Evolutionary conservation across 2,797 vertebrate species (phyloP), one percentile per base, ranked within the genome.

Genomic region (Myoxocephalus aenaeus): DNA sequence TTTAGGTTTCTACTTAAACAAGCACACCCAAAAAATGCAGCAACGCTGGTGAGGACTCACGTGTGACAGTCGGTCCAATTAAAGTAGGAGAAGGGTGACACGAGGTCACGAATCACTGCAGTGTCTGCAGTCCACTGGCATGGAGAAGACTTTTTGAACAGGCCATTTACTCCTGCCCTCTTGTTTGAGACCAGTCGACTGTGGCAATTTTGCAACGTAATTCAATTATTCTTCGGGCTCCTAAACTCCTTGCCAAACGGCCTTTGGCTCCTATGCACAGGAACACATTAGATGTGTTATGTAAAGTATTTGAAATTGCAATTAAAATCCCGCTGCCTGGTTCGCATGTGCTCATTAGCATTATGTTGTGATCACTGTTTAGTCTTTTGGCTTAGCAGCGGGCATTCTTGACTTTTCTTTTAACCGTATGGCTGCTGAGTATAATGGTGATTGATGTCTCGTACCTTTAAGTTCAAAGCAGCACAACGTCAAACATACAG

Each of bases 261-360:
- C 73, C 69, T 80, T 75, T 78, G 81, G 73, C 56, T 53, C 54
- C 18, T 64, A 67, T 17, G 70, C 67, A 69, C 34, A 4, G 61
- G 74, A 83, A 14, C 72, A 77, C 65, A 64, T 65, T 51, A 48
- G 62, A 20, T 7, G 56, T 17, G 73, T 91, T 90, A 91, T 40
- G 59, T 84, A 90, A 93, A 65, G 44, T 64, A 46, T 88, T 83
- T 89, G 20, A 88, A 89, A 77, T 70, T 81, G 83, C 74, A 84
- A 89, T 88, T 83, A 84, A 89, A 85, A 74, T 75, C 77, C 66
- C 5, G 3, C 58, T 12, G 75, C 77, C 58, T 63, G 18, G 40
- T 82, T 85, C 20, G 7, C 72, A 42, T 78, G 79, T 61, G 74
- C 61, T 89, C 75, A 81, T 86, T 81, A 80, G 63, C 83, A 77